phyloP scores from a whole-genome alignment of 2,797 vertebrate species.

The Phalanger gymnotis region DNA sequence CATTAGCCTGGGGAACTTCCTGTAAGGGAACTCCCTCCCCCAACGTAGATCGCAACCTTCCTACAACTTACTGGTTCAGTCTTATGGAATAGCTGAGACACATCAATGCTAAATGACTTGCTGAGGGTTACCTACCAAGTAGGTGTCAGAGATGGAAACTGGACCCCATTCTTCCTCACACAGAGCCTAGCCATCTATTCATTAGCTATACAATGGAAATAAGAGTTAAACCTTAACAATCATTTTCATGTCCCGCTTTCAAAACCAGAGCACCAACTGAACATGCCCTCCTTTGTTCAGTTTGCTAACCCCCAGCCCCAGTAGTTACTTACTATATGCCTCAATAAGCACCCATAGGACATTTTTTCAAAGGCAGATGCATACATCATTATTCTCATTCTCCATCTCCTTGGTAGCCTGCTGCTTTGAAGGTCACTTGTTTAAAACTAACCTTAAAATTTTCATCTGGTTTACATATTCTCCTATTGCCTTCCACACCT shows the following conservation, averaged over 20 bases:
- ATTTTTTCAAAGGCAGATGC: slow-evolving; percentile 69
- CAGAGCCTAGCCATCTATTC: background rate
- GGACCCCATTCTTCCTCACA: background rate
- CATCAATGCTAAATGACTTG: background rate
- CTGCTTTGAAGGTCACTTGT: slow-evolving; percentile 73
- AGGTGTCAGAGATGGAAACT: background rate
- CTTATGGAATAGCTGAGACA: background rate
- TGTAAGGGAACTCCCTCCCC: background rate
- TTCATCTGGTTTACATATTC: slow-evolving; percentile 81
- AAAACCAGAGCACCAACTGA: slow-evolving; percentile 49
- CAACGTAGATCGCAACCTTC: background rate
- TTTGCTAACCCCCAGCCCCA: slow-evolving; percentile 60
- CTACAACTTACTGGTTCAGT: background rate
- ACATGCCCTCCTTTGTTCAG: slow-evolving; percentile 55
- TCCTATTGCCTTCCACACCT: slow-evolving; percentile 70
- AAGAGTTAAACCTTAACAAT: slow-evolving; percentile 11
- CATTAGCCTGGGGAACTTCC: background rate
- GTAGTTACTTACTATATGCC: slow-evolving; percentile 69
- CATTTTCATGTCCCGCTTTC: slow-evolving; percentile 47
- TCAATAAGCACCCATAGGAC: slow-evolving; percentile 71
- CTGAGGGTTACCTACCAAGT: background rate
- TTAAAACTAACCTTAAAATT: slow-evolving; percentile 67
- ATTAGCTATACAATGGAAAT: background rate
- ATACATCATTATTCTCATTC: slow-evolving; percentile 72
- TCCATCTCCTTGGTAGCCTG: slow-evolving; percentile 58